Evolutionary conservation across 2,888 invertebrate species (phyloP).

Genomic region (Tuta absoluta): DNA sequence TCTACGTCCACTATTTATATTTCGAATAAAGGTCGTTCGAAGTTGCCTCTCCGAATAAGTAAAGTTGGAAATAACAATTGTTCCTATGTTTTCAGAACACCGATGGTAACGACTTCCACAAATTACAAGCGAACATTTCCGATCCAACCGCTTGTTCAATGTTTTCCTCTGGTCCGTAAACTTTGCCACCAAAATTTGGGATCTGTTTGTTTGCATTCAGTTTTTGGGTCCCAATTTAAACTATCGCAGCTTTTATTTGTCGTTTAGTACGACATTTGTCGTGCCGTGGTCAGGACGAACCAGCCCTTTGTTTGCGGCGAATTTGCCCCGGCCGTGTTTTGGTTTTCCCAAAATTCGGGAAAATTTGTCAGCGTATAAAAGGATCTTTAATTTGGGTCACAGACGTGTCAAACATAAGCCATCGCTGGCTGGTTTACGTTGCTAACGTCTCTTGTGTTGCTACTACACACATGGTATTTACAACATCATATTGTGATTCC

Average conservation of each 20-base stretch:
- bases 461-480: constrained; percentile 6
- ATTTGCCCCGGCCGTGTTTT: constrained; percentile 63
- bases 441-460: not conserved
- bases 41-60: constrained; percentile 7
- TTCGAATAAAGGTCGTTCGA: constrained; percentile 19
- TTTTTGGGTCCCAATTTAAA: constrained; percentile 79
- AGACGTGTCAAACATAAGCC: constrained; percentile 45
- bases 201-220: constrained; percentile 71
- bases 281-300: constrained; percentile 55
- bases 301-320: constrained; percentile 69
- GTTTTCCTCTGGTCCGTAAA: constrained; percentile 65
- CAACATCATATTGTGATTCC: not conserved
- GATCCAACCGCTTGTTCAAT: constrained; percentile 63
- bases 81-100: constrained; percentile 25
- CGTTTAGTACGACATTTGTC: constrained; percentile 75
- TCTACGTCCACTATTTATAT: constrained; percentile 5
- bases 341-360: constrained; percentile 59
- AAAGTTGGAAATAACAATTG: constrained; percentile 26
- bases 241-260: constrained; percentile 77
- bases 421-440: not conserved
- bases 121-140: constrained; percentile 61
- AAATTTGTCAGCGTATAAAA: constrained; percentile 67
- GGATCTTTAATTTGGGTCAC: constrained; percentile 69
- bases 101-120: constrained; percentile 43
- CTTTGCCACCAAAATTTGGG: constrained; percentile 61